A percentile compares a stretch with the other conserved stretches of the same genome.
These are phyloP conservation scores for Aurelia coerulea DNA, from an alignment of 30 jellyfish, hydroid and myxozoan genomes.

Conservation along the genomic window DNA sequence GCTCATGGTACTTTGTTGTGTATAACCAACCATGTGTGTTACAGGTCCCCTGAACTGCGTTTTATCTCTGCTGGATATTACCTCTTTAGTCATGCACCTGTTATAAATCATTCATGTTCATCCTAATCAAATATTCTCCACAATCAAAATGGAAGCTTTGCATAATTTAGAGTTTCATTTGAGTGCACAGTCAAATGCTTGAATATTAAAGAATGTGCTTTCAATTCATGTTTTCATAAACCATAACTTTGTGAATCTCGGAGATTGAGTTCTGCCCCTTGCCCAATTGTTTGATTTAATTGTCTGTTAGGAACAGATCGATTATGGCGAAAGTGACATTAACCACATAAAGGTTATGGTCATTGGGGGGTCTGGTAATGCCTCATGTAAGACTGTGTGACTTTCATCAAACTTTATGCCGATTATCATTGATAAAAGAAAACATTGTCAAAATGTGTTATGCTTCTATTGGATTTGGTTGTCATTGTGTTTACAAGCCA, in stretches of 20 bases:
- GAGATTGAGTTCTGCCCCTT: background rate
- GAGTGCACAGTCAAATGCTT: slow-evolving; percentile 14
- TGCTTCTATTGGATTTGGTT: no score
- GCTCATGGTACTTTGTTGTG: no score
- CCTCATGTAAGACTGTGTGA: slow-evolving; percentile 10
- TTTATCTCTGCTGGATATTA: no score
- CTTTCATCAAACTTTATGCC: background rate
- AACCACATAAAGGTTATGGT: background rate
- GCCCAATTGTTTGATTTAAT: no score
- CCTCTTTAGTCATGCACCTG: background rate
- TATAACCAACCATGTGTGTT: no score
- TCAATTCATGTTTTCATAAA: background rate
- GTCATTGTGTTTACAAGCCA: no score
- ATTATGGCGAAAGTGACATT: background rate
- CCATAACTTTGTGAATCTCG: slow-evolving; percentile 4
- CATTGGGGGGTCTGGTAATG: background rate
- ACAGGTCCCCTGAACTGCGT: no score
- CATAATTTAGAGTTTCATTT: slow-evolving; percentile 27
- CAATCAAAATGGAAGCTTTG: slow-evolving; percentile 67
- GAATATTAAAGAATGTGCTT: slow-evolving; percentile 23
- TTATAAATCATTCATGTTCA: slow-evolving; percentile 24
- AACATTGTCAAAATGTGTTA: no score
- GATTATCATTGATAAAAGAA: no score
- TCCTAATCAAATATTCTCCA: slow-evolving; percentile 21
- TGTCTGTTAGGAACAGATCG: no score